Base-by-base conservation (phyloP, 2,888 invertebrate species). In the Thera britannica region DNA sequence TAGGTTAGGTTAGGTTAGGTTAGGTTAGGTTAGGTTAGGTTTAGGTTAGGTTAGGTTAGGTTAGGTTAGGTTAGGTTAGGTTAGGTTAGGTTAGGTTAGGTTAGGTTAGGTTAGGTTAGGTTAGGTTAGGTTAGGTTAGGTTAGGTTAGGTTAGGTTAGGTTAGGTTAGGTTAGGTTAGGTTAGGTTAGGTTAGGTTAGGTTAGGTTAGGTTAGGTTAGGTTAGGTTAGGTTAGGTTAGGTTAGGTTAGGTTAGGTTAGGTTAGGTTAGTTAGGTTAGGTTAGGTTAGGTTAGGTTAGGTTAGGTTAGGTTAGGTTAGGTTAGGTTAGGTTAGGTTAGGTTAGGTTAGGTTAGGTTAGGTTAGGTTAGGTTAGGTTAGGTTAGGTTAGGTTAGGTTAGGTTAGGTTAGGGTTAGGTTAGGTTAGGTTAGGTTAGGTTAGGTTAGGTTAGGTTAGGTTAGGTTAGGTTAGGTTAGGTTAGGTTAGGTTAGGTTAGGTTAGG, bases 401-500 rank as follows among this genome's bases (percentile, higher is more conserved):
- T 64, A 58, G 64, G 57, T 58, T 58, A 58, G 58, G 64, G n/a
- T 64, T 58, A 58, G 58, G 58, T 58, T 58, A 58, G 58, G 59
- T 65, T 59, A 65, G 58, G 59, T 59, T 59, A 65, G 59, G 59
- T 59, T 59, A 65, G 63, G 63, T 63, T 63, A 58, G 63, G 57
- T 57, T 63, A 63, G 65, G n/a, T 58, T 65, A 54, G 65, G 63
- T 58, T 61, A 58, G 63, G 69, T 65, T 67, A 62, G 71, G 68
- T 68, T 67, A 65, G 72, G 72, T 68, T 68, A 63, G 65, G 68
- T 65, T 71, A 63, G 65, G 71, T 67, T 68, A 71, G 71, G 71
- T 71, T 71, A 71, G 71, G 71, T 71, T 71, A 68, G 71, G 69
- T 72, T 67, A 67, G 71, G 71, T 72, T 66, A 58, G 60, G 63